Evolutionary conservation across 2,888 invertebrate species (phyloP), one percentile per base, ranked within the genome.

Genomic region (Eupithecia subfuscata): DNA sequence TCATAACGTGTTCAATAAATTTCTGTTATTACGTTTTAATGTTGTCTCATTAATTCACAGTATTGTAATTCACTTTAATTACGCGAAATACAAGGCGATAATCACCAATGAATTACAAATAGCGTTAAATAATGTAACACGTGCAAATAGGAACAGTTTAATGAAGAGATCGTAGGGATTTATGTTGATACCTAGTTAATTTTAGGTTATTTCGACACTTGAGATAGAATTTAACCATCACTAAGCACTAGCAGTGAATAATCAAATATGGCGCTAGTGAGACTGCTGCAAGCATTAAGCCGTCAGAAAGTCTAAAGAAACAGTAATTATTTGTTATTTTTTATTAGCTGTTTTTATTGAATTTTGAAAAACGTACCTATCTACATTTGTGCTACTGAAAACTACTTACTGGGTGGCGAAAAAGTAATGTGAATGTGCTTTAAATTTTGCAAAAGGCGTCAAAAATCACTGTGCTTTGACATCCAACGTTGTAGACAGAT

Each of bases 111-210:
- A 64, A 76, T 64, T 60, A 71, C 64, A 71, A 72, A 71, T 34
- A 65, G 65, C 37, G 64, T 76, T 80, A 78, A 80, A 80, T 76
- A 70, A 64, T 43, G 80, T 63, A 77, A 69, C 80, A 78, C 68
- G 71, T 78, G 80, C 73, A 68, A 72, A 68, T 68, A 69, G 40
- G 34, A 68, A 64, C 67, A 9, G 34, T 73, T 63, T 68, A 77
- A 73, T 73, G 48, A 70, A 75, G 74, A 65, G 63, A 68, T 75
- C 68, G 65, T 67, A 48, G 22, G 69, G 69, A 71, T 75, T 75
- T 70, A 75, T 70, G 43, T 12, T 5, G 14, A 25, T 12, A 60
- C 60, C 11, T 14, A 14, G 14, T 60, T 60, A 60, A 60, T 60
- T 60, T 25, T 25, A 25, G 22, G 14, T 56, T 56, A 56, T 56